These are phyloP conservation scores for Onchidella celtica DNA, from an alignment of 2,888 invertebrate species.

Conservation along the genomic window DNA sequence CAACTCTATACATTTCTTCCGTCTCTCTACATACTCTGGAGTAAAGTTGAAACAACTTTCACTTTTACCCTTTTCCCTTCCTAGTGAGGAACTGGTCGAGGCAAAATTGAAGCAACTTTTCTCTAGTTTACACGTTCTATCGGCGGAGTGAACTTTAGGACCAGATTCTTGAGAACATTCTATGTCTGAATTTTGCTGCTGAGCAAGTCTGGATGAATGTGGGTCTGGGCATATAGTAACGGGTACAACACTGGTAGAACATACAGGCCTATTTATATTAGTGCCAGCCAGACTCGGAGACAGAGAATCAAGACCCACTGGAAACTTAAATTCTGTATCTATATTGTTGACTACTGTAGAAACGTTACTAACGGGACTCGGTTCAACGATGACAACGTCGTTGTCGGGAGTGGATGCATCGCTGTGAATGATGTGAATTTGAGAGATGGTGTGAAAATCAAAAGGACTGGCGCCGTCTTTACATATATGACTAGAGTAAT, in stretches of 20 bases:
- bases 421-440: not conserved
- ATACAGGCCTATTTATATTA: too few species aligned
- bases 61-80: not conserved
- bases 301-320: not conserved
- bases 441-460: not conserved
- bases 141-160: too few species aligned
- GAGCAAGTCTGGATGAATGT: not conserved
- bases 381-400: slow-evolving; percentile 26
- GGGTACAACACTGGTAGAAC: too few species aligned
- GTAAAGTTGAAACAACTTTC: slow-evolving; percentile 41
- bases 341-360: not conserved
- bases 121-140: too few species aligned
- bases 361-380: not conserved
- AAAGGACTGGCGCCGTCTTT: not conserved
- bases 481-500: not conserved
- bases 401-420: not conserved
- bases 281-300: too few species aligned
- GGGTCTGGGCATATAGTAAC: not conserved
- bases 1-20: not conserved
- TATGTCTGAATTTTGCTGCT: too few species aligned
- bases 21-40: not conserved
- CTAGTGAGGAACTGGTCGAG: too few species aligned
- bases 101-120: not conserved
- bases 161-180: too few species aligned
- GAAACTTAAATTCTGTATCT: not conserved